Evolutionary conservation across 1,140 invertebrate species (phyloP).

Genomic region (Drosophila bifasciata): DNA sequence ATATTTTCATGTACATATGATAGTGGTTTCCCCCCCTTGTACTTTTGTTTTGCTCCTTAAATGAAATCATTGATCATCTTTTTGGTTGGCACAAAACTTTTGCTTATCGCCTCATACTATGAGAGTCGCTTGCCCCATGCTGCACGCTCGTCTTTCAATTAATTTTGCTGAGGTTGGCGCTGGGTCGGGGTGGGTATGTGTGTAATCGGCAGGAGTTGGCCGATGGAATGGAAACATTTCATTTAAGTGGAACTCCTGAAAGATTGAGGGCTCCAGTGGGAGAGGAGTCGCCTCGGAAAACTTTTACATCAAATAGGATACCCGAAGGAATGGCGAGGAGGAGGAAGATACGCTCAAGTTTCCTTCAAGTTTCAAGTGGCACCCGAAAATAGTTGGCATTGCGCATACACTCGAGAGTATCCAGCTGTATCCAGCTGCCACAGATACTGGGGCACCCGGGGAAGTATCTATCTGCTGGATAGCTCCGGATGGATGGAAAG

Average conservation of each 20-base stretch:
- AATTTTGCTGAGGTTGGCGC: neutral
- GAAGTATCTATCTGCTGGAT: too few species aligned
- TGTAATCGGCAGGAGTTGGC: slow-evolving; percentile 17
- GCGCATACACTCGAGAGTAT: slow-evolving; percentile 20
- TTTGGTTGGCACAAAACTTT: too few species aligned
- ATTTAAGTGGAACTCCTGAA: slow-evolving; percentile 18
- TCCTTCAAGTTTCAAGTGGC: neutral
- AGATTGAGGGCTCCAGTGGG: slow-evolving; percentile 47
- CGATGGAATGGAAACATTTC: slow-evolving; percentile 22
- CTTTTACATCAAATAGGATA: slow-evolving; percentile 25
- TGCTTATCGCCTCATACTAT: too few species aligned
- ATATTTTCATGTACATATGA: too few species aligned
- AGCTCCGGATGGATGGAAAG: slow-evolving; percentile 33
- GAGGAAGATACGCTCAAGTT: too few species aligned
- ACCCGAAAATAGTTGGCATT: slow-evolving; percentile 27
- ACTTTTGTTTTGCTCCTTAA: too few species aligned
- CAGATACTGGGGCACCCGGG: too few species aligned
- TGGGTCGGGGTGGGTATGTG: too few species aligned
- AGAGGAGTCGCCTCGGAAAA: slow-evolving; percentile 14
- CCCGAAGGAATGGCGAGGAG: neutral
- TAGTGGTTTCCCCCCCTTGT: too few species aligned
- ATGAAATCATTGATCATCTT: too few species aligned
- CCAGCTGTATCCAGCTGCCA: too few species aligned
- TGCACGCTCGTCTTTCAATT: slow-evolving; percentile 32
- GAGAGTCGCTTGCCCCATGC: too few species aligned